These are phyloP conservation scores for Ptychodera flava DNA, from an alignment of 35 echinoderm and acorn worm genomes.

Conservation along the genomic window DNA sequence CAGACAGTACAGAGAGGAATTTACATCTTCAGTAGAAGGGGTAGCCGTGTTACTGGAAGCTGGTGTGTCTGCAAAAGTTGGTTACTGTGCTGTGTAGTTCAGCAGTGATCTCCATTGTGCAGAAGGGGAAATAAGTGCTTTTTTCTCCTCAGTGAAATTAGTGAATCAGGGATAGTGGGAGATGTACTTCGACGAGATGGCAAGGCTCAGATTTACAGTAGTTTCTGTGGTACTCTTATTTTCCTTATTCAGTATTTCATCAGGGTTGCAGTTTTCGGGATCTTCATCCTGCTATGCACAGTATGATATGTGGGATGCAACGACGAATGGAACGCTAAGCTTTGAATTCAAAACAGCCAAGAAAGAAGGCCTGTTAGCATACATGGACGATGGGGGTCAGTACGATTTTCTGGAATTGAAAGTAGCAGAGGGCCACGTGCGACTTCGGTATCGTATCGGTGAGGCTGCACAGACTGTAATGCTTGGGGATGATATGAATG, in stretches of 20 bases:
- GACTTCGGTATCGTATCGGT: constrained; percentile 49
- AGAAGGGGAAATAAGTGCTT: no score
- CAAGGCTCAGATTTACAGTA: background rate
- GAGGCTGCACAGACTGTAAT: constrained; percentile 56
- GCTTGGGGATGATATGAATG: constrained; percentile 46
- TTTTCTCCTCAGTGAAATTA: no score
- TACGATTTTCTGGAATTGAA: constrained; percentile 50
- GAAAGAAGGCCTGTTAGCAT: constrained; percentile 49
- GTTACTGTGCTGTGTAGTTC: background rate
- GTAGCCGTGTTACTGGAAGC: background rate
- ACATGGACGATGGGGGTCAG: constrained; percentile 52
- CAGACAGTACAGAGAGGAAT: background rate
- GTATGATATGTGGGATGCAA: constrained; percentile 87
- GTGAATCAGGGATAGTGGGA: background rate
- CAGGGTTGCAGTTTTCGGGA: background rate
- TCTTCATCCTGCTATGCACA: constrained; percentile 23
- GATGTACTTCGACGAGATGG: background rate
- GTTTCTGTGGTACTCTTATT: background rate
- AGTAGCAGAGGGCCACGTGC: constrained; percentile 31
- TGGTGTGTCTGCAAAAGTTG: background rate
- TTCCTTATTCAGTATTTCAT: background rate
- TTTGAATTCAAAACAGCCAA: constrained; percentile 79
- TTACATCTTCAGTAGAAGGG: background rate
- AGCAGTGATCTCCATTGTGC: background rate
- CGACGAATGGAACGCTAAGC: constrained; percentile 66